phyloP scores from a whole-genome alignment of 1,140 invertebrate species.

The Bombus balteatus region DNA sequence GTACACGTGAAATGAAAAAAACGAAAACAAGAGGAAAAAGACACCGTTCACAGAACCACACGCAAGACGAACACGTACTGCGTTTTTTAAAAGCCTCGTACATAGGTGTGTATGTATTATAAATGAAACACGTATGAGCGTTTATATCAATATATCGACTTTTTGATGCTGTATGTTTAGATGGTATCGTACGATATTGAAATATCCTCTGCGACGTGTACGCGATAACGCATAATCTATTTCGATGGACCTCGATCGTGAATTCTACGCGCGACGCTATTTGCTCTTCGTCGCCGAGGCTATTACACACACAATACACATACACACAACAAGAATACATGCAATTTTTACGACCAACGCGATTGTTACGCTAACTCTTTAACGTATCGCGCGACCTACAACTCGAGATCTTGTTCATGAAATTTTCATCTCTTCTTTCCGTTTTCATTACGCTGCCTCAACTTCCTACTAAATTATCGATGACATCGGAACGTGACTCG shows the following conservation, averaged over 20 bases:
- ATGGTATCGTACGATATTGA: constrained; percentile 62
- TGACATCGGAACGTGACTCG: neutral
- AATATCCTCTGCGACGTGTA: constrained; percentile 48
- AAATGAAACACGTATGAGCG: constrained; percentile 64
- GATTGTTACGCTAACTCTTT: neutral
- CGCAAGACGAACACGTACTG: neutral
- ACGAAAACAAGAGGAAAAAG: neutral
- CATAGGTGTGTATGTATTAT: constrained; percentile 71
- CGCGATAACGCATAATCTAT: constrained; percentile 48
- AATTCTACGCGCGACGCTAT: constrained; percentile 23
- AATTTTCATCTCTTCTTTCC: constrained; percentile 60
- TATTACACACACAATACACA: neutral
- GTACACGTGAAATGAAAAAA: neutral
- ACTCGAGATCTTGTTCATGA: constrained; percentile 71
- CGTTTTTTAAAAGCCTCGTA: constrained; percentile 55
- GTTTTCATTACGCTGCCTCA: constrained; percentile 36
- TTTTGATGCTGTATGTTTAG: constrained; percentile 69
- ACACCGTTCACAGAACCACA: constrained; percentile 2
- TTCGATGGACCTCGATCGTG: constrained; percentile 21
- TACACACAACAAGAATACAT: neutral
- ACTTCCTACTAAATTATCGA: neutral
- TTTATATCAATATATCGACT: constrained; percentile 67
- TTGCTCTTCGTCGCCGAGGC: constrained; percentile 10
- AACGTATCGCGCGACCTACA: constrained; percentile 13
- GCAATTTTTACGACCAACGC: neutral